A percentile compares a stretch with the other conserved stretches of the same genome.
phyloP scores from a whole-genome alignment of 2,888 invertebrate genomes.

The Melieria omissa region DNA sequence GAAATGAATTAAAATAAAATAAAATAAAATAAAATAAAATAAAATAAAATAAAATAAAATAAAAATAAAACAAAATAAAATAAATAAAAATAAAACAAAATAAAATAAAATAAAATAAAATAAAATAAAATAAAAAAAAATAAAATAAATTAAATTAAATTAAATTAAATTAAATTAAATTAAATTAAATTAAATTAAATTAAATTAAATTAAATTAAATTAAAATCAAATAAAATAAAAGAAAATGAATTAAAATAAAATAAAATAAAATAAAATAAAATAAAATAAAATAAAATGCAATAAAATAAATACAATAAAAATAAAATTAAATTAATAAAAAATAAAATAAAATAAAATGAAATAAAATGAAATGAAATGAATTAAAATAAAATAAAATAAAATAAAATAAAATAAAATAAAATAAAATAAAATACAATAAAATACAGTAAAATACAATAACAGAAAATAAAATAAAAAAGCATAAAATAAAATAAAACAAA shows the following conservation, averaged over 20 bases:
- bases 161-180: conserved; percentile 2
- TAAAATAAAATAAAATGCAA: too few species aligned
- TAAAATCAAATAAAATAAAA: too few species aligned
- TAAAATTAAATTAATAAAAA: too few species aligned
- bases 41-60: conserved; percentile 14
- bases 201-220: conserved; percentile 10
- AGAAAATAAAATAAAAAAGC: conserved; percentile 6
- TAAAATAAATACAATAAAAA: too few species aligned
- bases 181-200: conserved; percentile 11
- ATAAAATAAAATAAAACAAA: conserved; percentile 10
- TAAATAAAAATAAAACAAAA: conserved; percentile 8
- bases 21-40: conserved; percentile 7
- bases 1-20: conserved; percentile 5
- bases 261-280: too few species aligned
- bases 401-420: background rate
- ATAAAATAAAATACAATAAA: background rate
- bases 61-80: conserved; percentile 27
- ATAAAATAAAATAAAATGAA: too few species aligned
- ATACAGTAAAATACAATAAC: too few species aligned
- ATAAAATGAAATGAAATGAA: background rate
- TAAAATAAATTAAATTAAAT: conserved; percentile 16
- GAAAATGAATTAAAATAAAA: too few species aligned
- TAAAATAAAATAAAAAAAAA: conserved; percentile 7
- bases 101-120: conserved; percentile 11
- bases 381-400: too few species aligned